These are phyloP conservation scores for Tipula vernalis DNA, from an alignment of 2,888 invertebrate species.

Conservation along the genomic window DNA sequence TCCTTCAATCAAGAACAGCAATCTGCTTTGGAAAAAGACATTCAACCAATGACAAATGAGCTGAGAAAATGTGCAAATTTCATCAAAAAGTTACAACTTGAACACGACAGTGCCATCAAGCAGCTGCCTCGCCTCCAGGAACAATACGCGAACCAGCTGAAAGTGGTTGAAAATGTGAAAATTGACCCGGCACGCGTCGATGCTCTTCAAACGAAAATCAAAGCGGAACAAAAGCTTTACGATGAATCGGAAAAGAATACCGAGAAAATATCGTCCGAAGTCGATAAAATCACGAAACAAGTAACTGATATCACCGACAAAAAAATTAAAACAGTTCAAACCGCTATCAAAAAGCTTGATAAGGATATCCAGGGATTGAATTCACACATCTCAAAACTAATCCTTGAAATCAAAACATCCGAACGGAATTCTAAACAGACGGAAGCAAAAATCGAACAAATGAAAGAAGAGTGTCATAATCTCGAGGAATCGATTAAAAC, in stretches of 20 bases:
- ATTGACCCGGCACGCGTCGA: not conserved
- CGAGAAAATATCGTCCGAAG: conserved; percentile 44
- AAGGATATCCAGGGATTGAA: conserved; percentile 61
- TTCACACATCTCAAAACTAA: conserved; percentile 51
- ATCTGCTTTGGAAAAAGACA: not conserved
- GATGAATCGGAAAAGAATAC: conserved; percentile 46
- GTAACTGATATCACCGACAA: conserved; percentile 57
- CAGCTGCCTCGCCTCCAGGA: not conserved
- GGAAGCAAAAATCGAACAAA: conserved; percentile 55
- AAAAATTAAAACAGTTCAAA: conserved; percentile 57
- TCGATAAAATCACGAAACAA: conserved; percentile 49
- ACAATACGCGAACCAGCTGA: not conserved
- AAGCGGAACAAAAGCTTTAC: conserved; percentile 26
- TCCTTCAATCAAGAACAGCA: not conserved
- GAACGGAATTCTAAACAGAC: conserved; percentile 63
- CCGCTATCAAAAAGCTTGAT: conserved; percentile 50
- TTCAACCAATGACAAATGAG: not conserved
- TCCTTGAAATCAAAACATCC: conserved; percentile 54
- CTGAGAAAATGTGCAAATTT: not conserved
- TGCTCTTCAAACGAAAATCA: not conserved
- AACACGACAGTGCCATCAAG: not conserved
- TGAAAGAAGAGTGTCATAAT: conserved; percentile 57
- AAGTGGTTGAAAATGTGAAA: not conserved
- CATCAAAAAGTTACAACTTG: not conserved
- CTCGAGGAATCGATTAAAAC: conserved; percentile 51